A percentile compares a stretch with the other conserved stretches of the same genome.
phyloP scores from a whole-genome alignment of 2,888 invertebrate species.

The Tridacna crocea region DNA sequence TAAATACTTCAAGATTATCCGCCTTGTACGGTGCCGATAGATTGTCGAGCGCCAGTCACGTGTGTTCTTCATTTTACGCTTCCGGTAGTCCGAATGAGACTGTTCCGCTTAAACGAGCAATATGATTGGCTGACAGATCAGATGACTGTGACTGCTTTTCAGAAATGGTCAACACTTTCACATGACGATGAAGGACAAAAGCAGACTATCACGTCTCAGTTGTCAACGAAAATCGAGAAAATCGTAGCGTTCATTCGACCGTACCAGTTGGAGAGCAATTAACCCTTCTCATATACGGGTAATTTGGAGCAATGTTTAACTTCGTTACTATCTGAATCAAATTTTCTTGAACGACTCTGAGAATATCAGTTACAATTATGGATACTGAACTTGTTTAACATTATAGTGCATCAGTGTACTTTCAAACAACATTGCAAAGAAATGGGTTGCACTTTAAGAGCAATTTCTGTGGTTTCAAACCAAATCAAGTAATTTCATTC shows the following conservation, averaged over 20 bases:
- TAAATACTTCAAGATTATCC: neutral
- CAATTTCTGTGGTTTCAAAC: no score
- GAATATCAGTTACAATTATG: no score
- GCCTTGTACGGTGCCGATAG: conserved; percentile 3
- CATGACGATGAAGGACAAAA: conserved; percentile 25
- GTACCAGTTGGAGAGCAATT: neutral
- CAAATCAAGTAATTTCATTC: no score
- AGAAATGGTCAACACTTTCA: conserved; percentile 47
- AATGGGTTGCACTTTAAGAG: no score
- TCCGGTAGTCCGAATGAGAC: conserved; percentile 56
- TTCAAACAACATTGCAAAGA: no score
- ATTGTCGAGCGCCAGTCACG: conserved; percentile 54
- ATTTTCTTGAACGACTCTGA: no score
- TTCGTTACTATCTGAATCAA: no score
- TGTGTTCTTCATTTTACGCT: conserved; percentile 62
- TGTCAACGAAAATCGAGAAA: conserved; percentile 20
- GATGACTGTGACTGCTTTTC: conserved; percentile 37
- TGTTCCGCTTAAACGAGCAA: conserved; percentile 57
- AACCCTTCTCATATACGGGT: neutral
- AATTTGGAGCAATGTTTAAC: neutral
- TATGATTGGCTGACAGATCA: conserved; percentile 56
- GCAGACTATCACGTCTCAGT: conserved; percentile 23
- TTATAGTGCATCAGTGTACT: no score
- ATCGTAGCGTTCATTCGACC: conserved; percentile 8
- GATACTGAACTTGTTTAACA: no score